Evolutionary conservation across 2,888 invertebrate genomes (phyloP).

Genomic region (Stegophylla sp.): DNA sequence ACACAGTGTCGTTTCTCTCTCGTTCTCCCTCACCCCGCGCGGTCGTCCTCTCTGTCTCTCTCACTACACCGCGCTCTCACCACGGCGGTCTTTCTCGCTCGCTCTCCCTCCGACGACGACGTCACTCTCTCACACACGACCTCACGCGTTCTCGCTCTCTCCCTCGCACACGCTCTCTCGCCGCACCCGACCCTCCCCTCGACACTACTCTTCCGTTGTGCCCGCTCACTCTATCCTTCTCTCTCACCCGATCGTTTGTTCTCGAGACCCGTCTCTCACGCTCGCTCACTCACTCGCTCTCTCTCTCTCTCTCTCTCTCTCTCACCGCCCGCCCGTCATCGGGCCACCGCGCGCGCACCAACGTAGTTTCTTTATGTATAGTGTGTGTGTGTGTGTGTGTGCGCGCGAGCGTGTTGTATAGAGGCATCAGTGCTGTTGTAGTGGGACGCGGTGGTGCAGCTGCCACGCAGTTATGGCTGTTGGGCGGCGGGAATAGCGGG

Average conservation of each 20-base stretch:
- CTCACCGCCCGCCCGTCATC: not conserved
- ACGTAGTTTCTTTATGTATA: constrained; percentile 31
- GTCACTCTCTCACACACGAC: not conserved
- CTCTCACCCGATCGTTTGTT: constrained; percentile 4
- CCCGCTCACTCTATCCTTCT: constrained; percentile 18
- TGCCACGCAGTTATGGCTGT: constrained; percentile 22
- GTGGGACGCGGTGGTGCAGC: constrained; percentile 42
- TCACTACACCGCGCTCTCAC: not conserved
- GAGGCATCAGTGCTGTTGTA: not conserved
- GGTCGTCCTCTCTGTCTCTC: not conserved
- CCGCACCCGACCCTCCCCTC: constrained; percentile 9
- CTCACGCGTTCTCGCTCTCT: not conserved
- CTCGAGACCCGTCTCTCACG: constrained; percentile 3
- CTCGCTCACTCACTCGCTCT: not conserved
- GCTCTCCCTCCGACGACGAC: no score
- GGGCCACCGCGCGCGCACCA: not conserved
- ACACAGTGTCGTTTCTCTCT: constrained; percentile 19
- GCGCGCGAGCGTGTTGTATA: no score
- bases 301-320: not conserved
- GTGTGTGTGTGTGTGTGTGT: not conserved
- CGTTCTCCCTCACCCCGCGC: not conserved
- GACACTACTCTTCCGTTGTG: not conserved
- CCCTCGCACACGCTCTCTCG: not conserved
- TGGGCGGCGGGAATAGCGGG: not conserved
- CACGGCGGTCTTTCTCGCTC: not conserved